Base-by-base conservation (phyloP, 2,797 vertebrate genomes). In the Phoeniculus purpureus region DNA sequence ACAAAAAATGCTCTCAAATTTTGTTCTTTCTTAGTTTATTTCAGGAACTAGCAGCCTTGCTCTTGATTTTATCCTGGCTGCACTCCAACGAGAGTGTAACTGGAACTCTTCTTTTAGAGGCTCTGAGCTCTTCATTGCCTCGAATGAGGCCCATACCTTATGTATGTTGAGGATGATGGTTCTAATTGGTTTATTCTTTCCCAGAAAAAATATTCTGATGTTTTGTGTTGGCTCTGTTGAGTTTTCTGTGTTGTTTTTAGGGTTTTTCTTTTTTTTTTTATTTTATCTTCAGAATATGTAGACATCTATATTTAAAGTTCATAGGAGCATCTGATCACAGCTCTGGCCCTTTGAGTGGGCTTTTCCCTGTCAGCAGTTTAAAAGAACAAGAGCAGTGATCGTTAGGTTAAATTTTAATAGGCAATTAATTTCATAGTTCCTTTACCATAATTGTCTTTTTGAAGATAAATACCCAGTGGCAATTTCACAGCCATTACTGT, bases 291-390 rank as follows among this genome's bases (percentile, higher is more conserved):
- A 70, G 66, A 85, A 51, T 23, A 37, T 56, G 4, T 64, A 62
- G 60, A 78, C 83, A 15, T 51, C 54, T 2, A 7, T 68, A 62
- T 58, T 86, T 79, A 18, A 86, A 81, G 10, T 72, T 94, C 12
- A 80, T 82, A 47, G 37, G 52, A 75, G 64, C 40, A 90, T 65
- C 52, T 55, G 26, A 61, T 87, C 25, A 19, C 47, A 64, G 56
- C 40, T 81, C 10, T 84, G 59, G 76, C 79, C 45, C 37, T 58
- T 14, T 88, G 72, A 88, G 70, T 51, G 18, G 66, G 31, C 75
- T 93, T 91, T 45, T 89, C 18, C 55, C 68, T 84, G 60, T 79
- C 56, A 77, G 32, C 74, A 76, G n/a, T 32, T 94, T 54, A 15
- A 45, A 67, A 50, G 89, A 71, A 71, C 58, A 65, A 1, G 20